A percentile compares a stretch with the other conserved stretches of the same genome.
Evolutionary conservation across 2,888 invertebrate species (phyloP).

Genomic region (Conops quadrifasciatus): DNA sequence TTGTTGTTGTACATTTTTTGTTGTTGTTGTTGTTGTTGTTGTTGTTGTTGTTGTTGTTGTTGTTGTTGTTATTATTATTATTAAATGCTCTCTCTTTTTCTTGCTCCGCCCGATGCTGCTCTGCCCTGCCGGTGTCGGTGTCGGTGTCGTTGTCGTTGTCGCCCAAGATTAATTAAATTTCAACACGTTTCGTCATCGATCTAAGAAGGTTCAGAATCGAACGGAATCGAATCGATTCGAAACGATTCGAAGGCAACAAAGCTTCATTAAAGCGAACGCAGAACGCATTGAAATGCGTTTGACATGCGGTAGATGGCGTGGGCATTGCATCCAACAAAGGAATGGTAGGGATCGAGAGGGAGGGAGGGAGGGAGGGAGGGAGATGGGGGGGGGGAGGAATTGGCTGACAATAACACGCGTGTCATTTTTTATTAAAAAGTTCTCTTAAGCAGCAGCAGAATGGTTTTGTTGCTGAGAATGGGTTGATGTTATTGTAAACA

Average conservation of each 20-base stretch:
- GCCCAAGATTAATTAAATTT: too few relatives aligned
- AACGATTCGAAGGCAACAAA: neutral
- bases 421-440: slow-evolving; percentile 23
- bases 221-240: neutral
- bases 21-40: neutral
- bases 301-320: neutral
- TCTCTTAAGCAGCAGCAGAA: neutral
- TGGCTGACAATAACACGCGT: neutral
- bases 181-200: too few relatives aligned
- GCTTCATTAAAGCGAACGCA: neutral
- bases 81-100: too few relatives aligned
- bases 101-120: neutral
- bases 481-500: neutral
- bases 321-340: slow-evolving; percentile 1
- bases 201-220: neutral
- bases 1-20: too few relatives aligned
- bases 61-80: too few relatives aligned
- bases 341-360: neutral
- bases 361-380: neutral
- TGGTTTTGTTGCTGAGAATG: neutral
- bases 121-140: too few relatives aligned
- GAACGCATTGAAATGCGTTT: neutral
- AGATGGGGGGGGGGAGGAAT: slow-evolving; percentile 5
- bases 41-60: slow-evolving; percentile 5
- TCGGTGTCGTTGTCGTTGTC: too few relatives aligned